A percentile compares a stretch with the other conserved stretches of the same genome.
Evolutionary conservation across 2,113 vertebrate species (phyloP).

Genomic region (Quiscalus mexicanus): DNA sequence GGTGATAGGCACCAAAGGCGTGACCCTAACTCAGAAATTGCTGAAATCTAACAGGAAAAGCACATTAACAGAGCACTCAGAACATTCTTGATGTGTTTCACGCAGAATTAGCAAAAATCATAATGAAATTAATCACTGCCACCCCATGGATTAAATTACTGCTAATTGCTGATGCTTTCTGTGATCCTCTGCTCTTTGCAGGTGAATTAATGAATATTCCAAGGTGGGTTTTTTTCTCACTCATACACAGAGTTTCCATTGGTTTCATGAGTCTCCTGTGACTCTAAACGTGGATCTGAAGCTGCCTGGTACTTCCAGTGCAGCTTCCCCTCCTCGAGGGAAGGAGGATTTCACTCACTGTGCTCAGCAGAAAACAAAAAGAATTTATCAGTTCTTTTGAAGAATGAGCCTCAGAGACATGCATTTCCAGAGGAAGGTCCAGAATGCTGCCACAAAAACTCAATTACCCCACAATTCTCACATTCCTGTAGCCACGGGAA

Average conservation of each 20-base stretch:
- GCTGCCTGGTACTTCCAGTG: not conserved
- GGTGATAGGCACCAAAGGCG: rapidly evolving
- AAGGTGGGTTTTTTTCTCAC: not conserved
- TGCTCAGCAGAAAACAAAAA: not conserved
- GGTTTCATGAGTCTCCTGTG: not conserved
- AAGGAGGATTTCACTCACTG: not conserved
- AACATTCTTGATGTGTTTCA: not conserved
- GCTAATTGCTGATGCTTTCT: not conserved
- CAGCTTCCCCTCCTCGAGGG: not conserved
- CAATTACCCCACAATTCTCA: not conserved
- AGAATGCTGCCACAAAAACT: not conserved
- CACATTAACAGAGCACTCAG: not conserved
- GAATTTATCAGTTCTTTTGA: not conserved
- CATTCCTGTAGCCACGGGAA: not conserved
- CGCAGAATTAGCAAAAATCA: rapidly evolving
- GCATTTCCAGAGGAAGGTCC: not conserved
- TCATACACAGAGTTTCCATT: not conserved
- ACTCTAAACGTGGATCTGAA: no score
- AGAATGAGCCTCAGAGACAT: not conserved
- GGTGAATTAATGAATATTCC: not conserved
- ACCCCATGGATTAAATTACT: not conserved
- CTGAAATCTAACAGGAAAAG: not conserved
- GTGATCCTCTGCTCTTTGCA: not conserved
- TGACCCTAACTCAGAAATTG: rapidly evolving
- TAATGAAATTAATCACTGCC: not conserved